Conservation (phyloP, 2,888 invertebrate species). For the Anorthoa munda region DNA sequence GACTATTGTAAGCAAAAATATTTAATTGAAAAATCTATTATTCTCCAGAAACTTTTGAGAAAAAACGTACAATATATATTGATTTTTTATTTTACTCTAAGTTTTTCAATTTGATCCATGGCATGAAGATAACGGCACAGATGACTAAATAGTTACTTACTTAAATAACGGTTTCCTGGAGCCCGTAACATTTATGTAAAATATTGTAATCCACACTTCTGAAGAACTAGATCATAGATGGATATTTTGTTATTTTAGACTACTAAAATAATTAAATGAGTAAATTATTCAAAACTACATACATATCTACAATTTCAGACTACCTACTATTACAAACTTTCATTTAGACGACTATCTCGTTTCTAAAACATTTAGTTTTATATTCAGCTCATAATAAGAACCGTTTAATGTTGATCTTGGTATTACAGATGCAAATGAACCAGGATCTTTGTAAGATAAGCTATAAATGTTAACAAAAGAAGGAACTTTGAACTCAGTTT, state of each 20-base stretch:
- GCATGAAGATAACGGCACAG: neutral
- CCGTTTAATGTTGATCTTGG: slow-evolving; percentile 40
- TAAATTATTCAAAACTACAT: slow-evolving; percentile 40
- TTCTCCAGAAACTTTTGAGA: neutral
- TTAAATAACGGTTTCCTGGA: neutral
- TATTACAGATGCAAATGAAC: slow-evolving; percentile 34
- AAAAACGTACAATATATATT: neutral
- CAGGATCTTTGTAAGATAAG: slow-evolving; percentile 15
- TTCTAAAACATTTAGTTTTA: slow-evolving; percentile 40
- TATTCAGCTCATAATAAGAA: slow-evolving; percentile 24
- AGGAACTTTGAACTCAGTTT: neutral
- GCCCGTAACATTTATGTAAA: neutral
- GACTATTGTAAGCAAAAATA: too few species aligned
- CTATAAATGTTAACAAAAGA: slow-evolving; percentile 33
- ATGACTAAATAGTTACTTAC: too few species aligned
- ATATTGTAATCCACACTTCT: slow-evolving; percentile 1
- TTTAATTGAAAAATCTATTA: neutral
- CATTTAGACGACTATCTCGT: slow-evolving; percentile 29
- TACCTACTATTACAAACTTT: slow-evolving; percentile 33
- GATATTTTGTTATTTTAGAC: slow-evolving; percentile 26
- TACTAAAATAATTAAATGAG: slow-evolving; percentile 34
- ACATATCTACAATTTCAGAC: slow-evolving; percentile 6
- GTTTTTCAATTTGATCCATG: neutral
- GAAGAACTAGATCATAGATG: slow-evolving; percentile 11
- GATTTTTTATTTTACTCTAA: neutral